Evolutionary conservation across 2,888 invertebrate genomes (phyloP).

Genomic region (Sinotaia quadrata): DNA sequence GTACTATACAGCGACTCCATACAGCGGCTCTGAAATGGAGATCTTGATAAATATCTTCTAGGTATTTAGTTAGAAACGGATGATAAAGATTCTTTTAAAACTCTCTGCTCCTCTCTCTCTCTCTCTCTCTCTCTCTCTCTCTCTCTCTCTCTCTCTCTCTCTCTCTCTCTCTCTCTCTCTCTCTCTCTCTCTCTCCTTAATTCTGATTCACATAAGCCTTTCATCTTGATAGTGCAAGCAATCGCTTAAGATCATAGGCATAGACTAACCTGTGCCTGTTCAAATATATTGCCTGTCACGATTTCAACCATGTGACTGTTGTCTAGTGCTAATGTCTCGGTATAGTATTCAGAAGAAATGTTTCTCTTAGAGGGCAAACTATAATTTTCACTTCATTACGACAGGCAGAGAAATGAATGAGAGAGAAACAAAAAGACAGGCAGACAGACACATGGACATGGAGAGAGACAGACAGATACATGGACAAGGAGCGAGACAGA

Average conservation of each 20-base stretch:
- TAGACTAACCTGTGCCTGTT: neutral
- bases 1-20: no score
- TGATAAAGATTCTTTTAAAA: neutral
- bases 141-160: neutral
- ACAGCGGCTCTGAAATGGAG: no score
- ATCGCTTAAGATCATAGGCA: neutral
- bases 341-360: no score
- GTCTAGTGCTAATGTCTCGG: no score
- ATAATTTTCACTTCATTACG: no score
- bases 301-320: no score
- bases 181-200: slow-evolving; percentile 1
- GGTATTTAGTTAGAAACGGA: neutral
- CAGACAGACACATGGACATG: neutral
- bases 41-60: no score
- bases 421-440: neutral
- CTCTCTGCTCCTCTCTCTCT: neutral
- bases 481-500: neutral
- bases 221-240: neutral
- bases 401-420: neutral
- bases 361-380: no score
- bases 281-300: neutral
- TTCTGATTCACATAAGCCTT: neutral
- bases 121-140: slow-evolving; percentile 1
- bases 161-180: neutral
- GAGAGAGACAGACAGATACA: neutral